Base-by-base conservation (phyloP, 2,888 invertebrate species). In the Morpho helenor region DNA sequence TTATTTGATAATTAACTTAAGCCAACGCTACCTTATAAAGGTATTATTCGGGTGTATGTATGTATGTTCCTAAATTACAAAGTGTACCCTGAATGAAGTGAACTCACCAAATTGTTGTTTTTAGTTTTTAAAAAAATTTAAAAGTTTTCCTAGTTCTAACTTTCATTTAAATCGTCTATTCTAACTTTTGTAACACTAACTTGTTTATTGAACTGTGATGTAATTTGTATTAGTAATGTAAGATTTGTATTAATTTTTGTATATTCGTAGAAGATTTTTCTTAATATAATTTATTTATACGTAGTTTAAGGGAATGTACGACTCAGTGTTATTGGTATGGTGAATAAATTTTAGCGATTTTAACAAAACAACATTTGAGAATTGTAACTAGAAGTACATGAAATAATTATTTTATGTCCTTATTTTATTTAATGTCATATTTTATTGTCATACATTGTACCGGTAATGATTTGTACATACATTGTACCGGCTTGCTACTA, bases 121-220 rank as follows among this genome's bases (percentile, higher is more conserved):
- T 68, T 69, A 68, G 60, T 67, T 68, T 75, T 78, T 80, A 81
- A 77, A 76, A 74, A 73, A 74, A 74, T 75, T 77, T 77, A 31
- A 73, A 75, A 75, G 69, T 73, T 76, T 75, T 68, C 63, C 68
- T 74, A 77, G 76, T 73, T 72, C 70, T 68, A 68, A 65, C 69
- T 69, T 77, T 84, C 79, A 82, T 80, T 45, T 87, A 75, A 84
- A 82, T 23, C 80, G 80, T 82, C 81, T 82, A 82, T 79, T 82
- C 77, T 84, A 83, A 81, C 78, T 79, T 77, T 80, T 61, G 58
- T 75, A 77, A 74, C 70, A 80, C 80, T 87, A 87, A 87, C 85
- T 87, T 90, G 77, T 89, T 89, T 89, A 89, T 71, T 89, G 87
- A 90, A 90, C 90, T 90, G 90, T 90, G 90, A 90, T 90, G 90